phyloP scores from a whole-genome alignment of 1,140 invertebrate species.

The Thalassaphorura encarpata region DNA sequence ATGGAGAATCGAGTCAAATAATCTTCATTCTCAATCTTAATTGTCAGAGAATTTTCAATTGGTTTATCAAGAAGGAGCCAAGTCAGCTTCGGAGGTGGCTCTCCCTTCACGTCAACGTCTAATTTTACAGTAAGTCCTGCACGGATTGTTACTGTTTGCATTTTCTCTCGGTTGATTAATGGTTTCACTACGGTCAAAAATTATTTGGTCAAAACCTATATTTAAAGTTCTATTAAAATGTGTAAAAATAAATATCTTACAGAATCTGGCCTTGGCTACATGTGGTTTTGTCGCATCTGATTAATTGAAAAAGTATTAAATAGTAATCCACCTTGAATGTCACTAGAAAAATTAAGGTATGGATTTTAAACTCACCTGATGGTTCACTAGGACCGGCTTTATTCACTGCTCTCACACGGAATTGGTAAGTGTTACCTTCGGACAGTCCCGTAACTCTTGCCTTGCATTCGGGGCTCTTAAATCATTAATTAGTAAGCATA shows the following conservation, averaged over 20 bases:
- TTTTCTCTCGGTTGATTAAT: conserved; percentile 79
- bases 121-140: conserved; percentile 84
- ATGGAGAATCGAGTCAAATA: conserved; percentile 81
- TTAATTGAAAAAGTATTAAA: too few species aligned
- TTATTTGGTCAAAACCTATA: too few species aligned
- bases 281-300: too few species aligned
- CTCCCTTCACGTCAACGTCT: conserved; percentile 87
- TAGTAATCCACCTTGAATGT: too few species aligned
- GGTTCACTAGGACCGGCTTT: conserved; percentile 87
- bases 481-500: too few species aligned
- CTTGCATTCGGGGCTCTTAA: conserved; percentile 66
- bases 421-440: conserved; percentile 88
- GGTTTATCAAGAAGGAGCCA: conserved; percentile 71
- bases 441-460: conserved; percentile 73
- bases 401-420: conserved; percentile 83
- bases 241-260: too few species aligned
- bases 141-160: conserved; percentile 76
- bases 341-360: too few species aligned
- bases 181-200: too few species aligned
- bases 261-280: conserved; percentile 74
- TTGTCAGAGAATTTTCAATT: conserved; percentile 49
- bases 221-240: too few species aligned
- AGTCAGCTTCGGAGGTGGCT: conserved; percentile 82
- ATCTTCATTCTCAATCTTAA: conserved; percentile 82
- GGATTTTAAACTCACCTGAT: conserved; percentile 74